Percentiles rank a stretch among this genome's conserved stretches.
Evolutionary conservation across 2,113 vertebrate genomes (phyloP).

Genomic region (Brachypteracias leptosomus): DNA sequence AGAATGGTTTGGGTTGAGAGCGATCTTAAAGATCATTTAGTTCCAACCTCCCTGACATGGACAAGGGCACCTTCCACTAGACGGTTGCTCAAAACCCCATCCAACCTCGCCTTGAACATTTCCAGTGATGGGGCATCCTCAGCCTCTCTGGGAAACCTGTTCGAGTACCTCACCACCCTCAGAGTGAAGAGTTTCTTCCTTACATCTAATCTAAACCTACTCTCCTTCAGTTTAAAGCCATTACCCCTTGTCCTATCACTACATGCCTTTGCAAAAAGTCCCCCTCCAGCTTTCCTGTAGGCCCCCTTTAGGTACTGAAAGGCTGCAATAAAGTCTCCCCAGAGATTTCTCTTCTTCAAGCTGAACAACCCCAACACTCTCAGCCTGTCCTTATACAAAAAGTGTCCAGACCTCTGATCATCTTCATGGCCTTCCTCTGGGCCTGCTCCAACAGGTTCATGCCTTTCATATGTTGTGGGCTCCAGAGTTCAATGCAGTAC

Average conservation of each 20-base stretch:
- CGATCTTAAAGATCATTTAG: neutral
- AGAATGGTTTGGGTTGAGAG: neutral
- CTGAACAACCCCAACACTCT: neutral
- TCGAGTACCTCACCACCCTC: neutral
- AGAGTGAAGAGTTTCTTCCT: neutral
- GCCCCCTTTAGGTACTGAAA: neutral
- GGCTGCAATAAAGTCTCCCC: neutral
- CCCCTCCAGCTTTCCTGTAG: neutral
- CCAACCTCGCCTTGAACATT: neutral
- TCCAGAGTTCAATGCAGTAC: neutral
- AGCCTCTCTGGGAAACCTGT: neutral
- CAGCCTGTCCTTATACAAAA: neutral
- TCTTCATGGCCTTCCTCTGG: neutral
- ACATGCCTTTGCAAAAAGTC: neutral
- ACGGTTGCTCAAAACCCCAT: neutral
- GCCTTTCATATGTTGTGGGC: neutral
- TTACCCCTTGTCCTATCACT: neutral
- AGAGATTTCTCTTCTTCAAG: neutral
- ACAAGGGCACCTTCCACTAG: neutral
- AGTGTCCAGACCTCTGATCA: neutral
- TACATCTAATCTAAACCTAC: neutral
- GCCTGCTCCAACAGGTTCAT: neutral
- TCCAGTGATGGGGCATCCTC: neutral
- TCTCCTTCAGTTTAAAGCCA: neutral
- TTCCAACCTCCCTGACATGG: neutral